phyloP scores from a whole-genome alignment of 2,888 invertebrate species.

The Microplitis deprimator region DNA sequence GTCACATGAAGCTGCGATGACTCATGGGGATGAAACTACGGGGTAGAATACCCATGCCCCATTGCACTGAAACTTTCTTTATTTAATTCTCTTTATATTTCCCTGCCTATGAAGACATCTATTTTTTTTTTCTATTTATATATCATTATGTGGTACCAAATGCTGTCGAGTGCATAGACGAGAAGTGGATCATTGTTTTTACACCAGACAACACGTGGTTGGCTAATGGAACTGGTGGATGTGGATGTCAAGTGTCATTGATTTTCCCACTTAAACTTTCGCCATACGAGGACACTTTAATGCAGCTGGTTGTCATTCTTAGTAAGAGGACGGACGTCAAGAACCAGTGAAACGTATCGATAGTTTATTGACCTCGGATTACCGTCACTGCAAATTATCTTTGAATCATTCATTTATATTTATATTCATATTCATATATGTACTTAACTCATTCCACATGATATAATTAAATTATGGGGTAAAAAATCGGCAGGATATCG shows the following conservation, averaged over 20 bases:
- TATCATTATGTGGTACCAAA: background rate
- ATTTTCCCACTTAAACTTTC: constrained; percentile 46
- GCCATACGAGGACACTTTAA: constrained; percentile 39
- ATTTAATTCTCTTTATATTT: background rate
- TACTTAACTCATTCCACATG: constrained; percentile 14
- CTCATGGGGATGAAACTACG: constrained; percentile 29
- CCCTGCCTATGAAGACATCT: background rate
- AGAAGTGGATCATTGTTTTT: constrained; percentile 26
- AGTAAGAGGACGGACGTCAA: constrained; percentile 46
- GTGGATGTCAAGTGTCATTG: constrained; percentile 33
- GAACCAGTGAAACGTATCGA: constrained; percentile 45
- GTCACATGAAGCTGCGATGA: constrained; percentile 48
- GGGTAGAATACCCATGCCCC: constrained; percentile 27
- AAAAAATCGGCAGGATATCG: background rate
- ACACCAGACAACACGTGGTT: constrained; percentile 35
- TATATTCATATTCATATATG: background rate
- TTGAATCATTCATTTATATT: background rate
- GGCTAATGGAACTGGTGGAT: constrained; percentile 26
- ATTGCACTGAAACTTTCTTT: constrained; percentile 13
- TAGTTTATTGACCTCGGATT: constrained; percentile 46
- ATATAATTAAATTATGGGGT: background rate
- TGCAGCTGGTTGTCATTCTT: constrained; percentile 48
- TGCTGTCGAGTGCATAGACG: background rate
- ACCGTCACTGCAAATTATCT: constrained; percentile 16
- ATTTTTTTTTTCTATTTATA: background rate